These are phyloP conservation scores for Agrilus planipennis DNA, from an alignment of 1,140 invertebrate genomes.

Conservation along the genomic window DNA sequence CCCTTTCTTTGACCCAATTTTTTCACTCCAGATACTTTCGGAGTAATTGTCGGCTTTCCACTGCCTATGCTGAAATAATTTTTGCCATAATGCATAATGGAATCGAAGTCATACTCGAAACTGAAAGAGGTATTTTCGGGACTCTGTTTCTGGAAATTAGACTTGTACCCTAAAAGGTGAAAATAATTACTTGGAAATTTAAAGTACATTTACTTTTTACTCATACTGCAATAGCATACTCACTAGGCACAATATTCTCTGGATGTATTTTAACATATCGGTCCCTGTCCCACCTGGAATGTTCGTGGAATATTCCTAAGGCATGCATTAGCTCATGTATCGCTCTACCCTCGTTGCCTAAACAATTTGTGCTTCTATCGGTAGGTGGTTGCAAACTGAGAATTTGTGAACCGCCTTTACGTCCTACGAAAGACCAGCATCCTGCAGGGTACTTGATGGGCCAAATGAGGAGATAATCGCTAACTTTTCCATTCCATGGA, in stretches of 20 bases:
- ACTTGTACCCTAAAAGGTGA: constrained; percentile 39
- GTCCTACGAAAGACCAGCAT: constrained; percentile 57
- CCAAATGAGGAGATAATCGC: constrained; percentile 52
- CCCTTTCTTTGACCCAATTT: constrained; percentile 46
- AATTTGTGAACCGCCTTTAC: constrained; percentile 51
- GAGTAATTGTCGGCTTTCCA: constrained; percentile 47
- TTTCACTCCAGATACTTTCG: constrained; percentile 38
- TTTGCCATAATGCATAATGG: constrained; percentile 62
- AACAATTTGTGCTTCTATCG: constrained; percentile 41
- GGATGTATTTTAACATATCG: constrained; percentile 44
- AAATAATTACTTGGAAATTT: too few species aligned
- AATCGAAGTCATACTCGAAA: constrained; percentile 59
- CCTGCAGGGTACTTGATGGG: constrained; percentile 51
- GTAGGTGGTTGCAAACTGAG: constrained; percentile 52
- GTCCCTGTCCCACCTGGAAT: constrained; percentile 48
- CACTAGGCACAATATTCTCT: constrained; percentile 45
- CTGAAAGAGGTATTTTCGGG: constrained; percentile 46
- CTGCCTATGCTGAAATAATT: constrained; percentile 42
- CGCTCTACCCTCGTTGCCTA: constrained; percentile 45
- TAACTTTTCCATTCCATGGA: constrained; percentile 46
- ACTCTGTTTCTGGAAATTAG: constrained; percentile 50
- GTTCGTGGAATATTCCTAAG: constrained; percentile 53
- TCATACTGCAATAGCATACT: constrained; percentile 13
- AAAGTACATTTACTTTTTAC: too few species aligned
- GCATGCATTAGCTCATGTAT: constrained; percentile 58